Conservation (phyloP, 2,888 invertebrate species). For the Meghimatium bilineatum region DNA sequence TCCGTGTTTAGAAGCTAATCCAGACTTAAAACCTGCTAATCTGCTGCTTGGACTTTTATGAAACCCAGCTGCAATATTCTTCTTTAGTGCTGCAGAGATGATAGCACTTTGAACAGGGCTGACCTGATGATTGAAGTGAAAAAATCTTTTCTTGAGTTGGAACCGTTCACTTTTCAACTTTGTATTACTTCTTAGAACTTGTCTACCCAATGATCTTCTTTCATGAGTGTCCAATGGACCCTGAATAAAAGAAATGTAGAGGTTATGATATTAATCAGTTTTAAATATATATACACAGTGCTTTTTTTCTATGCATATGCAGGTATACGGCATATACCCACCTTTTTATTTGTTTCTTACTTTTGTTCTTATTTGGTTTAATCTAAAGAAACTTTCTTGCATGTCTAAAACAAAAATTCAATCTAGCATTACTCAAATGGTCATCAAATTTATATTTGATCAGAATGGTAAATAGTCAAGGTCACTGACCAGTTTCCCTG, state of each 20-base stretch:
- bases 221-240: not conserved
- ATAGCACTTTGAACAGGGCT: not conserved
- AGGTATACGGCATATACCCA: no score
- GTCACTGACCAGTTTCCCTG: no score
- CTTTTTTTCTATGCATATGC: no score
- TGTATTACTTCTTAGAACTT: conserved; percentile 1
- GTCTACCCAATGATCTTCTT: not conserved
- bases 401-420: no score
- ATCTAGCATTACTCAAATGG: no score
- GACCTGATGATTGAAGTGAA: not conserved
- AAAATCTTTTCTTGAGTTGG: not conserved
- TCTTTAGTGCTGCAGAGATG: not conserved
- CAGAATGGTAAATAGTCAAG: no score
- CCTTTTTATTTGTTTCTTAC: no score
- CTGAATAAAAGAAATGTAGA: conserved; percentile 11
- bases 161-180: not conserved
- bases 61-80: conserved; percentile 4
- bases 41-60: not conserved
- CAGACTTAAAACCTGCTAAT: not conserved
- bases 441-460: no score
- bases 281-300: no score
- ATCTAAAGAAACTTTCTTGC: no score
- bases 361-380: no score
- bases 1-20: not conserved
- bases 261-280: not conserved